Percentiles rank a stretch among this genome's conserved stretches.
Conservation (phyloP, 2,113 vertebrate species). For the Mustela nigripes region DNA sequence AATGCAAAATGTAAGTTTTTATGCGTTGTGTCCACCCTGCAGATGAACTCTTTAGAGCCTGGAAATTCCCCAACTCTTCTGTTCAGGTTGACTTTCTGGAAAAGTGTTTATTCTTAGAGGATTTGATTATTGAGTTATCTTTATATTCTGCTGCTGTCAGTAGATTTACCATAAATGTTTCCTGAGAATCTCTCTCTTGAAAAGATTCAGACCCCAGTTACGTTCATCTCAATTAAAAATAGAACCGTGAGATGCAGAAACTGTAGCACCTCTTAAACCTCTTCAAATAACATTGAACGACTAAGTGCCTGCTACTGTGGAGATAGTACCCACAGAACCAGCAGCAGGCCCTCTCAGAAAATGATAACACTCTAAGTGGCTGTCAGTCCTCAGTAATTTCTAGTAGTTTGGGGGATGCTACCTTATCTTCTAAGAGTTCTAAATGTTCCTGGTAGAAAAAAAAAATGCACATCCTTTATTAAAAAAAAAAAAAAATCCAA, state of each 20-base stretch:
- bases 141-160: slow-evolving; percentile 67
- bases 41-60: background rate
- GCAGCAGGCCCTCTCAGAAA: slow-evolving; percentile 66
- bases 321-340: slow-evolving; percentile 65
- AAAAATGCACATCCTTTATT: background rate
- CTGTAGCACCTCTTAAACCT: slow-evolving; percentile 78
- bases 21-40: background rate
- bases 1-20: background rate
- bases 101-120: slow-evolving; percentile 61
- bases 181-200: slow-evolving; percentile 72
- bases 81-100: slow-evolving; percentile 53
- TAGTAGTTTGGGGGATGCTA: background rate
- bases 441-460: slow-evolving; percentile 34
- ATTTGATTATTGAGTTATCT: slow-evolving; percentile 74
- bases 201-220: slow-evolving; percentile 74
- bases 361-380: slow-evolving; percentile 72
- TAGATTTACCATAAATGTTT: slow-evolving; percentile 74
- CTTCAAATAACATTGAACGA: slow-evolving; percentile 79
- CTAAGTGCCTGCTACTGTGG: slow-evolving; percentile 82
- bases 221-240: slow-evolving; percentile 83
- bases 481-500: background rate
- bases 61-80: slow-evolving; percentile 26
- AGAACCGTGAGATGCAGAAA: slow-evolving; percentile 75
- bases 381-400: slow-evolving; percentile 62
- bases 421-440: slow-evolving; percentile 77